Base-by-base conservation (phyloP, 2,113 vertebrate species). In the Sinocyclocheilus anshuiensis region DNA sequence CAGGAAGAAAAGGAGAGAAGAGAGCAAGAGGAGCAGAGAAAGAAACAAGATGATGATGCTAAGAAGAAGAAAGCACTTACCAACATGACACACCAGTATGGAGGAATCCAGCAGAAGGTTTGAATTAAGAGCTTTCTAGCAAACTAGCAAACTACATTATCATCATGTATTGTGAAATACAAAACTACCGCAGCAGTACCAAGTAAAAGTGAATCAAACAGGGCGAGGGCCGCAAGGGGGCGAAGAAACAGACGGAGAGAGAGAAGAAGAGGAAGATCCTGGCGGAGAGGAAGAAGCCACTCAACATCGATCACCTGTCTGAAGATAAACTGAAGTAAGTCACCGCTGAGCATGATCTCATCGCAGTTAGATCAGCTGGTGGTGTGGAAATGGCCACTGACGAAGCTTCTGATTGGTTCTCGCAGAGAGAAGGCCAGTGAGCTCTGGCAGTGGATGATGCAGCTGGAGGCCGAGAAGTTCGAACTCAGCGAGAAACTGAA, bases 231-330 rank as follows among this genome's bases (percentile, higher is more conserved):
- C 96, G 94, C 84, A 95, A 94, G 72, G 96, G 96, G 15, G 92
- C 89, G 18, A 97, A 97, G 93, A 96, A 95, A 88, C 96, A 97
- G 92, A 97, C 97, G 0, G 97, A 97, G 86, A 76, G 96, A 65
- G 96, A 97, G 63, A 97, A 97, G 93, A 97, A 97, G 92, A 97
- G 94, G 92, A 97, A 96, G 93, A 97, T 96, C 84, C 94, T 97
- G 88, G 94, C 95, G 0, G 96, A 97, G 45, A 95, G 97, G 82
- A 94, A 93, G 90, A 97, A 97, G 90, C 93, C 95, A 48, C 92
- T 99, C 84, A 96, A 92, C 89, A 93, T 97, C 0, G 97, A 98
- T 78, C 95, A 97, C 83, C 93, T 98, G 90, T 95, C 80, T 0
- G 97, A 98, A 86, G 97, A 98, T 20, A 97, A 96, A 89, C 90